These are phyloP conservation scores for Saimiri boliviensis DNA, from an alignment of 2,113 vertebrate species.

Conservation along the genomic window DNA sequence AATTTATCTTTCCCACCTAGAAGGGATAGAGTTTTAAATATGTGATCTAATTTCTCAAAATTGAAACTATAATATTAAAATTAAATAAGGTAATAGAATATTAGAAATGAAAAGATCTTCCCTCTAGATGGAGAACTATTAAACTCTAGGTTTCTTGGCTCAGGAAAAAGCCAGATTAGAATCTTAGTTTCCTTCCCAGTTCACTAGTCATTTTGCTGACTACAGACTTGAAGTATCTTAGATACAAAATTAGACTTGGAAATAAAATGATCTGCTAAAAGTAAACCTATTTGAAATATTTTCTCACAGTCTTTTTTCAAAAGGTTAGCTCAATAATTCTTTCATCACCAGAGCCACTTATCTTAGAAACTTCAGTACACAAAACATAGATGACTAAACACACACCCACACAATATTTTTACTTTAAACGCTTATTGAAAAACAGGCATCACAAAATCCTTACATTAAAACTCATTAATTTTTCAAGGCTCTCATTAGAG, in stretches of 20 bases:
- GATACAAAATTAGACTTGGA: not conserved
- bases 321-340: not conserved
- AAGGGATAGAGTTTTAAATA: conserved; percentile 22
- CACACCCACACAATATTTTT: not conserved
- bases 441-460: not conserved
- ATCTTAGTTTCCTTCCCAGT: not conserved
- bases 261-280: not conserved
- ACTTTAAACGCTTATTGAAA: not conserved
- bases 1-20: not conserved
- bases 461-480: not conserved
- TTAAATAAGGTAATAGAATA: not conserved
- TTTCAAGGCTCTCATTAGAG: not conserved
- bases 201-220: not conserved
- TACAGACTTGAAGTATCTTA: not conserved
- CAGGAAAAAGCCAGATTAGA: not conserved
- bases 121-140: not conserved
- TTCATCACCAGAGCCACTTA: not conserved
- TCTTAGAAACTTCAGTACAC: not conserved
- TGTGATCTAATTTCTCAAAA: not conserved
- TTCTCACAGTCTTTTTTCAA: not conserved
- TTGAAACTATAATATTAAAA: not conserved
- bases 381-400: not conserved
- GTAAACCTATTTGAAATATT: not conserved
- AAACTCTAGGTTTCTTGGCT: not conserved
- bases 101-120: not conserved